Percentiles rank a stretch among this genome's conserved stretches.
These are phyloP conservation scores for Sander vitreus DNA, from an alignment of 2,113 vertebrate species.

Conservation along the genomic window DNA sequence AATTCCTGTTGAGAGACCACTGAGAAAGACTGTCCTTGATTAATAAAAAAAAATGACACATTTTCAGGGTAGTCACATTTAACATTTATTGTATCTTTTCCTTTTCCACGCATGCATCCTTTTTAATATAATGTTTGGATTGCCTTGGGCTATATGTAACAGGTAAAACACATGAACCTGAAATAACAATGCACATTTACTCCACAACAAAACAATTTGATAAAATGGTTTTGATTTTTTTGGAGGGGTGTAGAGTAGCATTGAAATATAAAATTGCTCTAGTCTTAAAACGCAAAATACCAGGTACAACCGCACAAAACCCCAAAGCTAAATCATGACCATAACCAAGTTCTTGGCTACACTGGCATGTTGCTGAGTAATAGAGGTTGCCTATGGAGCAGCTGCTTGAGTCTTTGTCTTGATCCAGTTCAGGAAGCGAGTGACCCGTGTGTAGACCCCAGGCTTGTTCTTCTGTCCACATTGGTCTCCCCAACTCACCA, in stretches of 20 bases:
- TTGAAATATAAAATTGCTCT: neutral
- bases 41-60: neutral
- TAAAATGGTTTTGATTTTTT: neutral
- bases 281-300: neutral
- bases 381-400: neutral
- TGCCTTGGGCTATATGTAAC: neutral
- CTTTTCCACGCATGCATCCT: neutral
- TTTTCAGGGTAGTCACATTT: neutral
- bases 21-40: neutral
- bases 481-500: conserved; percentile 94
- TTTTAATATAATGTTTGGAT: neutral
- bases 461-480: conserved; percentile 91
- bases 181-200: neutral
- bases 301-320: neutral
- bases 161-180: neutral
- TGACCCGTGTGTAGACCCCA: conserved; percentile 91
- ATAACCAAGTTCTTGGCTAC: neutral
- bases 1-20: no score
- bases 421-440: conserved; percentile 89
- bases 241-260: neutral
- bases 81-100: conserved; percentile 6
- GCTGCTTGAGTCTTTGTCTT: conserved; percentile 72
- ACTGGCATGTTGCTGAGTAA: conserved; percentile 4
- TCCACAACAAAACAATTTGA: neutral
- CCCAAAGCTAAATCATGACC: neutral